Conservation (phyloP, 2,888 invertebrate genomes). For the Morinoia aosen region DNA sequence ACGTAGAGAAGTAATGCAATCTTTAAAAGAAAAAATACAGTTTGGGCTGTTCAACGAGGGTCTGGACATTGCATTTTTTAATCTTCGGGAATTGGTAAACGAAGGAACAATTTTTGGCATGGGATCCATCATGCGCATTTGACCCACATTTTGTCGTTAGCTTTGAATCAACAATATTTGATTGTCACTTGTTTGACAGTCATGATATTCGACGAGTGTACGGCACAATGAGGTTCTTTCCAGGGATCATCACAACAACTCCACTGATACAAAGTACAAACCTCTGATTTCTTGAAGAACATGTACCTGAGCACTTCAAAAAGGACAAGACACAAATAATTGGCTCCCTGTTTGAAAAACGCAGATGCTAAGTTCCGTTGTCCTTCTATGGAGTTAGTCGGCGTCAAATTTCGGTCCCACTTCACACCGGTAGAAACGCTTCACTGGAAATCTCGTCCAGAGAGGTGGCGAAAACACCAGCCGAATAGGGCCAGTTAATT, state of each 20-base stretch:
- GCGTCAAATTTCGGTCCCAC: not conserved
- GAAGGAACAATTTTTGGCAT: no score
- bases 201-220: no score
- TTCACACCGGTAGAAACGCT: not conserved
- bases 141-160: no score
- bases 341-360: not conserved
- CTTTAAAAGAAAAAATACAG: no score
- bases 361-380: not conserved
- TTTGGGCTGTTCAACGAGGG: no score
- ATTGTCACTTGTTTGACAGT: no score
- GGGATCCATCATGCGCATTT: no score
- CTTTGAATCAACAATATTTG: no score
- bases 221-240: not conserved
- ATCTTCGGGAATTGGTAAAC: no score
- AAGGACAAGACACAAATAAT: not conserved
- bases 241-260: not conserved
- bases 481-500: not conserved
- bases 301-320: not conserved
- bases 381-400: not conserved
- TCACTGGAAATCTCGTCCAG: not conserved
- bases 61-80: no score
- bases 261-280: not conserved
- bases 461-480: not conserved
- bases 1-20: no score
- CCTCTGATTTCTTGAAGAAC: not conserved